Evolutionary conservation across 2,797 vertebrate species (phyloP), one percentile per base, ranked within the genome.

Genomic region (Chloroceryle inda): DNA sequence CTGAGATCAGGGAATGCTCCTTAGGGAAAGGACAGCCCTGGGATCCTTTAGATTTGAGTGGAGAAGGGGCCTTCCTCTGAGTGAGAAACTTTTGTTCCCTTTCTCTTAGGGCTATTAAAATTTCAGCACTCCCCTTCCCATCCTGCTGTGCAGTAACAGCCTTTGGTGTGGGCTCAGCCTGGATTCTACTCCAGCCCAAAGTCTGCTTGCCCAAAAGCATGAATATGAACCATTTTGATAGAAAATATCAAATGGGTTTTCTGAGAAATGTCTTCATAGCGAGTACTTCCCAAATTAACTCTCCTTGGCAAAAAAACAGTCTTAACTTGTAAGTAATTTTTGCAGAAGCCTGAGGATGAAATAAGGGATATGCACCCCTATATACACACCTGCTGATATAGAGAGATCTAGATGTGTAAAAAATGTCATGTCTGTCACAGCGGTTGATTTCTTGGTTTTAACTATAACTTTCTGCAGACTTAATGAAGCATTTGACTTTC

Each of bases 401-500:
- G 16, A 49, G 31, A 76, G 12, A 12, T 0, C 58, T 6, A 9
- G 0, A 29, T 9, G 38, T 83, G 42, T 78, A 31, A 80, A 62
- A 85, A 64, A 42, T 0, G 1, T 27, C 35, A 14, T 59, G n/a
- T 66, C 82, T 73, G 56, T 87, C 69, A 23, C 38, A 92, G 18
- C 29, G 52, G 18, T 49, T 74, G 47, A 40, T 91, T 37, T 13
- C 58, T 92, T 73, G 67, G 42, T 73, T 94, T 91, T 86, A 80
- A 44, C 75, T 79, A 6, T n/a, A 53, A 33, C 67, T 92, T 94
- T 67, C 83, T 82, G 37, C 91, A 94, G 91, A 66, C 35, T 50
- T 91, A 94, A 69, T 66, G 66, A 96, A 94, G 45, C 83, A 77
- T 91, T 94, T 92, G 69, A 62, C 66, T 88, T 84, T 42, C 79